Evolutionary conservation across 37 sponge, comb jelly and placozoan genomes (phyloP), one percentile per base, ranked within the genome.

Genomic region (Halisarca cf. caerulea): DNA sequence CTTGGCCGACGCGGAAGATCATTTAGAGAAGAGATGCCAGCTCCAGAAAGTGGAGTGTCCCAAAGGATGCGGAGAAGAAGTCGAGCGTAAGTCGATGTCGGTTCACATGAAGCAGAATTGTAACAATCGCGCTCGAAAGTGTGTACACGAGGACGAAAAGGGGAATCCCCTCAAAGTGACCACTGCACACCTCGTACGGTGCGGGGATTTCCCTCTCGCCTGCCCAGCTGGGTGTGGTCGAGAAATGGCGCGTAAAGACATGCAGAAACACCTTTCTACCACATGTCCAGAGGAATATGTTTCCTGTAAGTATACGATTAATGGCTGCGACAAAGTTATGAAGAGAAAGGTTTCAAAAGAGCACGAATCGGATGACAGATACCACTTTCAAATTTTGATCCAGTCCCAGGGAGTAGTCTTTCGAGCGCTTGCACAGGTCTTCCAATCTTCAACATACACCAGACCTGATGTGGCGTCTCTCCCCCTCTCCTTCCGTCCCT

Each of bases 291-390:
- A 38, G 0, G 55, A 58, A 59, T 57, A 42, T 7, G 83, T 88
- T 9, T 37, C 69, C 17, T 90, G 91, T 66, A 68, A 79, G 35
- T 90, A 80, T 86, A 64, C 58, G 2, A 85, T 47, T 80, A 83
- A 79, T 32, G 91, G 91, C 14, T 90, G 91, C 55, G 2, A n/a
- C 2, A 28, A 68, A 34, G 35, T 25, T 30, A 18, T 30, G 35
- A 68, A 68, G 35, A 27, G 69, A 4, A 68, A 68, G 69, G 69
- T 32, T 17, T 6, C 30, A 4, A 17, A 68, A 34, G 33, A 30
- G 35, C 69, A 68, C 34, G 35, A 34, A 6, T 18, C 2, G 2
- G 35, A 68, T 34, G 35, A 68, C 35, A 34, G 35, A 3, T 25
- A 32, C 14, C 69, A 68, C 34, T 34, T 68, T 68, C 35, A 68